A percentile compares a stretch with the other conserved stretches of the same genome.
phyloP scores from a whole-genome alignment of 2,888 invertebrate genomes.

The Coecobrya sp. region DNA sequence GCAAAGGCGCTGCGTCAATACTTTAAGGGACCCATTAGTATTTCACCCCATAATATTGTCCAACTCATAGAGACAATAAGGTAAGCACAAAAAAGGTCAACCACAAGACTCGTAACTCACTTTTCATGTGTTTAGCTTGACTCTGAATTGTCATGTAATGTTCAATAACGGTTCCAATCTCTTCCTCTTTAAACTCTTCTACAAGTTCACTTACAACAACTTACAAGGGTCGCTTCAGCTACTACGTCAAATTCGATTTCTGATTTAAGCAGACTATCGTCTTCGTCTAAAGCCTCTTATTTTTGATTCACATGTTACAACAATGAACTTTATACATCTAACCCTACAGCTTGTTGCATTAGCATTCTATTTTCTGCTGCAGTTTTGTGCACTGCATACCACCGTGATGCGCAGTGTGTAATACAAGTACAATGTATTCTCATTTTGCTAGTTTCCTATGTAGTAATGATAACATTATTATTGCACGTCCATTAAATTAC shows the following conservation, averaged over 20 bases:
- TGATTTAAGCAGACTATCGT: too few species aligned
- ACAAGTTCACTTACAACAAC: too few species aligned
- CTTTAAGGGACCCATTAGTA: slow-evolving; percentile 82
- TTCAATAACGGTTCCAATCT: too few species aligned
- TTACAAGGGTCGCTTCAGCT: not conserved
- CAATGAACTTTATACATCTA: too few species aligned
- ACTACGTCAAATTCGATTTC: not conserved
- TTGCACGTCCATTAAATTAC: slow-evolving; percentile 12
- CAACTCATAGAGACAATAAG: slow-evolving; percentile 85
- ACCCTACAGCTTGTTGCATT: slow-evolving; percentile 56
- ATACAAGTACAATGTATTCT: not conserved
- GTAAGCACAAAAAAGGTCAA: slow-evolving; percentile 66
- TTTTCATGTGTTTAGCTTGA: not conserved
- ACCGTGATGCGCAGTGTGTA: not conserved
- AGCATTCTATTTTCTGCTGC: not conserved
- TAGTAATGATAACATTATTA: not conserved
- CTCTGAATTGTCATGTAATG: too few species aligned
- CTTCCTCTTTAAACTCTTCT: too few species aligned
- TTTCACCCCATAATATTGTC: slow-evolving; percentile 84
- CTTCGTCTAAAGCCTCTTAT: too few species aligned
- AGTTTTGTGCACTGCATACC: not conserved
- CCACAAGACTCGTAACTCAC: not conserved
- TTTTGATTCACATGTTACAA: too few species aligned
- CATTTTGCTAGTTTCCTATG: not conserved
- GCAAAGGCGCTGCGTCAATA: slow-evolving; percentile 77